Conservation (phyloP, 2,797 vertebrate species). For the Numenius phaeopus region DNA sequence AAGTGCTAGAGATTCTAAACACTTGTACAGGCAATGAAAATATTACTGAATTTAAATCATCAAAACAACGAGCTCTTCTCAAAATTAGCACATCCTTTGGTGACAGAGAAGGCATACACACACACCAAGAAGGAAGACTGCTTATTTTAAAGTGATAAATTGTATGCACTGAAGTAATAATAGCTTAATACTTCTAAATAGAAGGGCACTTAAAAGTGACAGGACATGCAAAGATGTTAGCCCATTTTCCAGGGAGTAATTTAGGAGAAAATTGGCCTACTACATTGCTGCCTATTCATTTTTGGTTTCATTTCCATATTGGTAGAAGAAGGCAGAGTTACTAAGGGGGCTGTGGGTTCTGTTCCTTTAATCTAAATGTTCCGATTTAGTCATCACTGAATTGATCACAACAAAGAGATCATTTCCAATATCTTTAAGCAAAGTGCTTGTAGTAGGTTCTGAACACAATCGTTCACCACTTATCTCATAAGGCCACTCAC, state of each 20-base stretch:
- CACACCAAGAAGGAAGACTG: background rate
- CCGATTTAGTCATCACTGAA: background rate
- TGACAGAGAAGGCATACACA: background rate
- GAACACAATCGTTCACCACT: background rate
- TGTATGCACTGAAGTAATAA: background rate
- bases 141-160: background rate
- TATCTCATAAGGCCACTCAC: background rate
- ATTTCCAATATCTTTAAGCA: background rate
- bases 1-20: conserved; percentile 27
- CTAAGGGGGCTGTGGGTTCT: background rate
- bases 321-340: background rate
- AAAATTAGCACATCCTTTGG: background rate
- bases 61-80: conserved; percentile 4
- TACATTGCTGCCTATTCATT: background rate
- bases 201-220: background rate
- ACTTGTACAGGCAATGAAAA: conserved; percentile 4
- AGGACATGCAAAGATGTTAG: background rate
- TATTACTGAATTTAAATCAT: conserved; percentile 45
- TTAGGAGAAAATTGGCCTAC: background rate
- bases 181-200: background rate
- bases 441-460: background rate
- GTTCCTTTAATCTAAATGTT: background rate
- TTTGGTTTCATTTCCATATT: background rate
- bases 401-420: background rate
- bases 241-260: background rate